Evolutionary conservation across 2,113 vertebrate species (phyloP).

Genomic region (Monopterus albus): DNA sequence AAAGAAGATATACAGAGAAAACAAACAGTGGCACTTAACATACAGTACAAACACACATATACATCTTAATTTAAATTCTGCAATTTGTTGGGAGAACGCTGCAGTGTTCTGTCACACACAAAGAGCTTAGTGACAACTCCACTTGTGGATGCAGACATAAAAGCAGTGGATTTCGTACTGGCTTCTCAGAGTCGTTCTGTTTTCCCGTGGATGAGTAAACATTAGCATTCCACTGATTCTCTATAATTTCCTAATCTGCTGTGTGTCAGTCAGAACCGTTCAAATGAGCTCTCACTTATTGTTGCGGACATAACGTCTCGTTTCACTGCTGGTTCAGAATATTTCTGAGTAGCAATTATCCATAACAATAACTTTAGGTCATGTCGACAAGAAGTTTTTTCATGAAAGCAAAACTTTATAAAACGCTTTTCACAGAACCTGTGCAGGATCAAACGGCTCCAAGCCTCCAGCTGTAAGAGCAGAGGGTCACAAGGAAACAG

Average conservation of each 20-base stretch:
- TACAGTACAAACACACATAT: background rate
- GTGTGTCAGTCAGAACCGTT: constrained; percentile 30
- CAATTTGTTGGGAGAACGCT: constrained; percentile 26
- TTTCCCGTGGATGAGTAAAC: constrained; percentile 57
- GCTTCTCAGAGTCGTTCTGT: constrained; percentile 49
- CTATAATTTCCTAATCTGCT: constrained; percentile 57
- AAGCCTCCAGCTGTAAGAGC: background rate
- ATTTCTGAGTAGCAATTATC: too few relatives aligned
- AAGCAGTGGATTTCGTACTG: constrained; percentile 65
- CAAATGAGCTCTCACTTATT: constrained; percentile 1
- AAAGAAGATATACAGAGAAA: background rate
- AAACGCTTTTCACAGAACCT: background rate
- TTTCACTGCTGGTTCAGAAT: background rate
- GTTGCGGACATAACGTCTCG: constrained; percentile 4
- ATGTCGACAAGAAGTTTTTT: background rate
- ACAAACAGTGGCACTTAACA: constrained; percentile 2
- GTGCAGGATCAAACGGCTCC: background rate
- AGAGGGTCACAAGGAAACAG: background rate
- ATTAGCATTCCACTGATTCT: constrained; percentile 62
- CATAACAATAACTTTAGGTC: too few relatives aligned
- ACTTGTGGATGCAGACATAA: constrained; percentile 62
- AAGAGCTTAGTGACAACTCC: constrained; percentile 15
- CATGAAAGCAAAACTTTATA: background rate
- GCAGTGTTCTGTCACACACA: constrained; percentile 50
- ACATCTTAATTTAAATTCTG: constrained; percentile 49